Percentiles rank a stretch among this genome's conserved stretches.
Evolutionary conservation across 2,113 vertebrate genomes (phyloP).

Genomic region (Carettochelys insculpta): DNA sequence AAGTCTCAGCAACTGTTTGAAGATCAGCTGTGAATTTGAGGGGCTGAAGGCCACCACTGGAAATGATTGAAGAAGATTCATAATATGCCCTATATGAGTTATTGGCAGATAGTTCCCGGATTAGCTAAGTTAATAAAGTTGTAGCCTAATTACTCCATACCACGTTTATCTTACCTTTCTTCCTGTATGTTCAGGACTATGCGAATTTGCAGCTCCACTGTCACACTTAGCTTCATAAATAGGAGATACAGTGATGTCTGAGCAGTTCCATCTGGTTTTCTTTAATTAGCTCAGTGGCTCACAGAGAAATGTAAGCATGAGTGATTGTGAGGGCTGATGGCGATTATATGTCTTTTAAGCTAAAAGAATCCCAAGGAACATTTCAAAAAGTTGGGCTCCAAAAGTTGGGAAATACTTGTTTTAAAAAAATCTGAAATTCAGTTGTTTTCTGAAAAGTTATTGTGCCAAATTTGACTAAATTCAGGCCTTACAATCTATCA

Average conservation of each 20-base stretch:
- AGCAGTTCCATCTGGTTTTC: not conserved
- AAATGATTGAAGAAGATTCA: not conserved
- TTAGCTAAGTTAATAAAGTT: not conserved
- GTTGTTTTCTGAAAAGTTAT: not conserved
- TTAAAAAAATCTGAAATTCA: not conserved
- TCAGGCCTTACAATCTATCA: not conserved
- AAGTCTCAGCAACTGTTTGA: not conserved
- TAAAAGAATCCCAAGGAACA: not conserved
- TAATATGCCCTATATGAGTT: not conserved
- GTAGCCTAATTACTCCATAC: not conserved
- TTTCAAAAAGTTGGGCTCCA: no score
- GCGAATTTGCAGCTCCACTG: not conserved
- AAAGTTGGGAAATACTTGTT: not conserved
- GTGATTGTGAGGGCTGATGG: not conserved
- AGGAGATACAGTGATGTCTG: not conserved
- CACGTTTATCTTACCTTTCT: not conserved
- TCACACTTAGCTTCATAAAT: not conserved
- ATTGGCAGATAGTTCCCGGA: not conserved
- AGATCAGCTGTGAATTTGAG: not conserved
- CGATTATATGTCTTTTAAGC: not conserved
- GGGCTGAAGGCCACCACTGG: not conserved
- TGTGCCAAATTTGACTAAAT: not conserved
- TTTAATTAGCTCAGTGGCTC: not conserved
- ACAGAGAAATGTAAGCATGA: no score
- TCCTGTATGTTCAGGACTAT: not conserved